Percentiles rank a stretch among this genome's conserved stretches.
Conservation (phyloP, 2,113 vertebrate genomes). For the Loxodonta africana region DNA sequence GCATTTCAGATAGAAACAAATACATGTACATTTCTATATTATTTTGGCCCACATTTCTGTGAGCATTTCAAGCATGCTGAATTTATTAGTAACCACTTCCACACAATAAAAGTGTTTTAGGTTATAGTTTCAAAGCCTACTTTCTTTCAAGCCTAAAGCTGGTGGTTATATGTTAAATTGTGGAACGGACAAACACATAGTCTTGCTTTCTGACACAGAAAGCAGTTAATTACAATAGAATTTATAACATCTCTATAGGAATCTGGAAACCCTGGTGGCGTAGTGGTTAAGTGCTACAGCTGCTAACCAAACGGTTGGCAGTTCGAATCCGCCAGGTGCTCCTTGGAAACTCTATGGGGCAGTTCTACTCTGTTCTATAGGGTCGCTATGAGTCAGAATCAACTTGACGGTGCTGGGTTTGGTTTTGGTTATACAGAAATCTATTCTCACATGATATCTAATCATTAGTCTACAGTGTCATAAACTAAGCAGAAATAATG, state of each 20-base stretch:
- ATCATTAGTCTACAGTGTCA: slow-evolving; percentile 51
- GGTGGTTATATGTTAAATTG: background rate
- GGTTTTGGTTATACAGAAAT: background rate
- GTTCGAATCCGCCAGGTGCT: too few species aligned
- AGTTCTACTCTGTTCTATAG: too few species aligned
- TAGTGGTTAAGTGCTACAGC: too few species aligned
- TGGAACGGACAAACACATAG: background rate
- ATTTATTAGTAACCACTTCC: background rate
- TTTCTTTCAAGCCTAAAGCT: background rate
- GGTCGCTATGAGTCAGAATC: too few species aligned
- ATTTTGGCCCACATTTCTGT: background rate
- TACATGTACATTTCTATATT: background rate
- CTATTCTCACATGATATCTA: background rate
- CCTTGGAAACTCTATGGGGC: too few species aligned
- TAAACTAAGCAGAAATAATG: slow-evolving; percentile 74
- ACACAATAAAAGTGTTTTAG: background rate
- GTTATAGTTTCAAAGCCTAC: background rate
- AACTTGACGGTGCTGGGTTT: too few species aligned
- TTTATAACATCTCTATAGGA: slow-evolving; percentile 26
- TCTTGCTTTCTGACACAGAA: background rate
- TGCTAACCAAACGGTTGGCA: too few species aligned
- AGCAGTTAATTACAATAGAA: slow-evolving; percentile 30
- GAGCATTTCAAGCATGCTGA: background rate
- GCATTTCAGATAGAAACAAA: background rate
- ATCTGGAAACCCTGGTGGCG: background rate